These are phyloP conservation scores for Ooceraea biroi DNA, from an alignment of 1,140 invertebrate species.

Conservation along the genomic window DNA sequence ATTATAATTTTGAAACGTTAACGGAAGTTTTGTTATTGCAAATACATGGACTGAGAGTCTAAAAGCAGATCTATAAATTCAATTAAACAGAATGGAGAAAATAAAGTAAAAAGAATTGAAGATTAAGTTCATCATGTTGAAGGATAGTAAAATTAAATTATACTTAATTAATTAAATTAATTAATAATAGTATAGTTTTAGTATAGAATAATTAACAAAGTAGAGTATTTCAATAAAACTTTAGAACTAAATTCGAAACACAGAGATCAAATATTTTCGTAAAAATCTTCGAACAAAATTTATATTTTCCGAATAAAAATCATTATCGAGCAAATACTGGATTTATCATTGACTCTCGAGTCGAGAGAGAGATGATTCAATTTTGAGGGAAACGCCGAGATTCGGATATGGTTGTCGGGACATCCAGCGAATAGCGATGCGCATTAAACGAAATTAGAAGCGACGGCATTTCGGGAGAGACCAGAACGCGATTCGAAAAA, in stretches of 20 bases:
- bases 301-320: background rate
- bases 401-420: too few species aligned
- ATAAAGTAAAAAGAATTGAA: constrained; percentile 4
- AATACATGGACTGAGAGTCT: too few species aligned
- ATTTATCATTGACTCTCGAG: constrained; percentile 28
- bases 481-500: constrained; percentile 7
- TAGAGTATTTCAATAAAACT: background rate
- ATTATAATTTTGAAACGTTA: too few species aligned
- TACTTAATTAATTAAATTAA: constrained; percentile 6
- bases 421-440: too few species aligned
- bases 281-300: background rate
- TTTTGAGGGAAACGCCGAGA: too few species aligned
- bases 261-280: background rate
- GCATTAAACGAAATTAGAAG: constrained; percentile 40
- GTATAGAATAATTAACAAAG: background rate
- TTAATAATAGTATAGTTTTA: background rate
- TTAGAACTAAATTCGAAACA: background rate
- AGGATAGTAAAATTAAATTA: background rate
- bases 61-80: too few species aligned
- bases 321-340: background rate
- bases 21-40: background rate
- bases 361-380: background rate
- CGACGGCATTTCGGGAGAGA: background rate
- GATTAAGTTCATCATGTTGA: too few species aligned
- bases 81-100: background rate